Evolutionary conservation across 2,888 invertebrate species (phyloP).

Genomic region (Reticulitermes lucifugus): DNA sequence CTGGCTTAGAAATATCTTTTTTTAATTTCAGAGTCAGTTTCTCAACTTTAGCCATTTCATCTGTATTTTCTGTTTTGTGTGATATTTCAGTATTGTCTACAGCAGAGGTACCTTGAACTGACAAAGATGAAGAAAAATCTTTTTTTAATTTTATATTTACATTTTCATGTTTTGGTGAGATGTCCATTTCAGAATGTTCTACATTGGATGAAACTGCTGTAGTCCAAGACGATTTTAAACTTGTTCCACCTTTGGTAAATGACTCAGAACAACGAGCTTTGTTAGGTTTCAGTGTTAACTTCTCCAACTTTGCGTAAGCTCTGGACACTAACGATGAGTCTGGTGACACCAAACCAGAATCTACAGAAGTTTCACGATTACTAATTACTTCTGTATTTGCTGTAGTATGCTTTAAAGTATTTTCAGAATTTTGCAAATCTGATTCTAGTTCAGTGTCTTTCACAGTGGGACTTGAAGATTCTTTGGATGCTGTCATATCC

Average conservation of each 20-base stretch:
- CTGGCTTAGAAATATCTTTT: background rate
- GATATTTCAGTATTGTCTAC: background rate
- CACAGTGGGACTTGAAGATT: background rate
- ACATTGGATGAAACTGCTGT: background rate
- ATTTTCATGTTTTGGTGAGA: constrained; percentile 10
- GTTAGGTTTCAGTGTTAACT: constrained; percentile 40
- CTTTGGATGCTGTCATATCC: constrained; percentile 2
- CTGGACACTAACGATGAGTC: background rate
- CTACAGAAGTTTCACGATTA: background rate
- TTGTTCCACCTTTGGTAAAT: background rate
- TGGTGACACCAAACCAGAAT: background rate
- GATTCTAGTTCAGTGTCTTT: background rate
- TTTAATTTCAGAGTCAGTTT: constrained; percentile 41
- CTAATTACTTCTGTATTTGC: background rate
- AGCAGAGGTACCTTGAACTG: background rate
- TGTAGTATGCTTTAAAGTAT: background rate
- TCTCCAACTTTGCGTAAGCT: constrained; percentile 28
- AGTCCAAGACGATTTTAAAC: constrained; percentile 1
- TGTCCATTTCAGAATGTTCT: background rate
- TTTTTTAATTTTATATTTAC: constrained; percentile 4
- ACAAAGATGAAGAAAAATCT: background rate
- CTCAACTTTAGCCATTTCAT: constrained; percentile 26
- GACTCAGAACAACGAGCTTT: constrained; percentile 4
- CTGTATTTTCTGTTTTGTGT: background rate
- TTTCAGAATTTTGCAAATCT: background rate